Base-by-base conservation (phyloP, 2,113 vertebrate genomes). In the Pseudorectes ferrugineus region DNA sequence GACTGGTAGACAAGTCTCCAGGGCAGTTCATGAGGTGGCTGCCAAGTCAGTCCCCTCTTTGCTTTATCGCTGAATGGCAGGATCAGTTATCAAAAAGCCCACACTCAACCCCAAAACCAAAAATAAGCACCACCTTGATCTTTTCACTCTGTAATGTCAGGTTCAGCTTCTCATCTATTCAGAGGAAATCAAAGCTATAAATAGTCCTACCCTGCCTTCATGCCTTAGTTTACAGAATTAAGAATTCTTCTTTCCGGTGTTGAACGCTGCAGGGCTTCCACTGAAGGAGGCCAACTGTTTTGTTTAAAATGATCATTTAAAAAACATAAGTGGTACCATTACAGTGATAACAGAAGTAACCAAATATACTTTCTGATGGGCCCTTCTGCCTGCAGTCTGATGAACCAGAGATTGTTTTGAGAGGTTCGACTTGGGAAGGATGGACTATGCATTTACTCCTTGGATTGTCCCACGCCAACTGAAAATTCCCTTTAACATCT, bases 111-210 rank as follows among this genome's bases (percentile, higher is more conserved):
- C 28, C 13, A 78, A 57, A 71, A 2, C 19, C 12, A 23, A 35
- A 67, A 42, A 38, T 14, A 71, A 29, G 4, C 10, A 70, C 31
- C 12, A 71, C 31, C 85, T 88, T 85, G 65, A 81, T 85, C 36
- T 87, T 95, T 87, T 91, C 71, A 51, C 13, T 51, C 72, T 42
- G 15, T 82, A 89, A 83, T 51, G 57, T 77, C 77, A 66, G 2
- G 70, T 85, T 94, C 86, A 88, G 35, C 36, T 38, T 87, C 76
- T 80, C n/a, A 55, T n/a, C 57, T 85, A 42, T 78, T 85, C 29
- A 87, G 68, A 89, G 86, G 65, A 95, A 96, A 93, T 75, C 42
- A 77, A 36, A 92, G 22, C 49, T 89, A 86, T 76, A 89, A 93
- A 55, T 38, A 81, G 78, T 54, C 33, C 29, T 74, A 63, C 48